Evolutionary conservation across 2,797 vertebrate genomes (phyloP).

Genomic region (Arrhamphus sclerolepis): DNA sequence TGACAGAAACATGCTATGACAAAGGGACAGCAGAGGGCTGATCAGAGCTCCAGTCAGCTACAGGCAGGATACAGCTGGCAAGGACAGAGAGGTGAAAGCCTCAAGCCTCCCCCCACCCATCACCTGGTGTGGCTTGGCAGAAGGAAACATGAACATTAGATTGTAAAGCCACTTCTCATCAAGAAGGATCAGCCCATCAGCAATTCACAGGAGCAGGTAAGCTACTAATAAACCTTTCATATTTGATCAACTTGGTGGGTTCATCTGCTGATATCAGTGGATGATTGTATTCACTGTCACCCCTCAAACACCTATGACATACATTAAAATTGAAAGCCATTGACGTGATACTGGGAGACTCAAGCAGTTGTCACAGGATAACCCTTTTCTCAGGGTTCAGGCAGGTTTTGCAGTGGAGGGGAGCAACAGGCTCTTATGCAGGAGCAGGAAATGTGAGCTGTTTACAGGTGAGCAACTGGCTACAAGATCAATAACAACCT

Average conservation of each 20-base stretch:
- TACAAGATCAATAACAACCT: constrained; percentile 33
- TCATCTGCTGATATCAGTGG: too few species aligned
- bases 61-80: constrained; percentile 40
- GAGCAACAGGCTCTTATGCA: constrained; percentile 21
- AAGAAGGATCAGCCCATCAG: constrained; percentile 3
- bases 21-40: constrained; percentile 27
- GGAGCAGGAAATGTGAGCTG: background rate
- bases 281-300: too few species aligned
- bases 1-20: constrained; percentile 24
- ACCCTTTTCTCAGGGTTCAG: background rate
- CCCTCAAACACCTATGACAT: too few species aligned
- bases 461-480: constrained; percentile 12
- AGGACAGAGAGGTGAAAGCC: constrained; percentile 32
- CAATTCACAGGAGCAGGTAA: background rate
- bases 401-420: background rate
- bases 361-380: constrained; percentile 18
- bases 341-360: constrained; percentile 14
- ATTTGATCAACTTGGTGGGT: too few species aligned
- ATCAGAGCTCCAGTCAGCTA: constrained; percentile 43
- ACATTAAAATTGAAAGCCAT: too few species aligned
- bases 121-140: constrained; percentile 15
- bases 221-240: too few species aligned
- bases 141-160: constrained; percentile 25
- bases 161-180: constrained; percentile 23
- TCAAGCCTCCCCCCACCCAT: background rate